Percentiles rank a stretch among this genome's conserved stretches.
These are phyloP conservation scores for Ornithoptera alexandrae DNA, from an alignment of 2,888 invertebrate genomes.

Conservation along the genomic window DNA sequence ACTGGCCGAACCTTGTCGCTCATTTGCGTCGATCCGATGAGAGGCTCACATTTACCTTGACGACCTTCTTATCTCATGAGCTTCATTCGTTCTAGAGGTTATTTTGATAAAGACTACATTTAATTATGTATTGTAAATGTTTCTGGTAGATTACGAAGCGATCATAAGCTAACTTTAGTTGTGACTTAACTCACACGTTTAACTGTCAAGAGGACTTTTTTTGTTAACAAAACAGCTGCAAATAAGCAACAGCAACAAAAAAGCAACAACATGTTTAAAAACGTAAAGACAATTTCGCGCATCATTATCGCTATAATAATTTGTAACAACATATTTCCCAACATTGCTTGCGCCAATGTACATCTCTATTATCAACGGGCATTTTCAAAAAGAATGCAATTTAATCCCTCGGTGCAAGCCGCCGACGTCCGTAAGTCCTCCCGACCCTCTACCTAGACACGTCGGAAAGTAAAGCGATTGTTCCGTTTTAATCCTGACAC, in stretches of 20 bases:
- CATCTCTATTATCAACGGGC: neutral
- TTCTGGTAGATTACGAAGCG: neutral
- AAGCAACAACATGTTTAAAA: no score
- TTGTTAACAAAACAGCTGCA: no score
- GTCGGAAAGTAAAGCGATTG: conserved; percentile 19
- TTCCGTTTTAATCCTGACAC: conserved; percentile 18
- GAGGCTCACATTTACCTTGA: neutral
- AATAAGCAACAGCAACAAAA: no score
- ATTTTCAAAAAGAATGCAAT: conserved; percentile 3
- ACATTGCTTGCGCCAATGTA: neutral
- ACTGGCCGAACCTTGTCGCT: conserved; percentile 15
- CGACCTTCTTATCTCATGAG: conserved; percentile 13
- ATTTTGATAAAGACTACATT: neutral
- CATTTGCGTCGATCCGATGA: conserved; percentile 21
- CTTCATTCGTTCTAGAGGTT: neutral
- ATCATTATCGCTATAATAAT: neutral
- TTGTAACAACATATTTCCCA: neutral
- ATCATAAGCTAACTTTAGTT: no score
- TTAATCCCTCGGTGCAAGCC: conserved; percentile 10
- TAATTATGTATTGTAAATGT: neutral
- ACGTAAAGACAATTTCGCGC: no score
- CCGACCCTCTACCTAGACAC: conserved; percentile 7
- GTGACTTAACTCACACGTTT: no score
- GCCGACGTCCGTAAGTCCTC: conserved; percentile 11
- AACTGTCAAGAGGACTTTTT: no score